Conservation (phyloP, 2,888 invertebrate genomes). For the Pedicia rivosa region DNA sequence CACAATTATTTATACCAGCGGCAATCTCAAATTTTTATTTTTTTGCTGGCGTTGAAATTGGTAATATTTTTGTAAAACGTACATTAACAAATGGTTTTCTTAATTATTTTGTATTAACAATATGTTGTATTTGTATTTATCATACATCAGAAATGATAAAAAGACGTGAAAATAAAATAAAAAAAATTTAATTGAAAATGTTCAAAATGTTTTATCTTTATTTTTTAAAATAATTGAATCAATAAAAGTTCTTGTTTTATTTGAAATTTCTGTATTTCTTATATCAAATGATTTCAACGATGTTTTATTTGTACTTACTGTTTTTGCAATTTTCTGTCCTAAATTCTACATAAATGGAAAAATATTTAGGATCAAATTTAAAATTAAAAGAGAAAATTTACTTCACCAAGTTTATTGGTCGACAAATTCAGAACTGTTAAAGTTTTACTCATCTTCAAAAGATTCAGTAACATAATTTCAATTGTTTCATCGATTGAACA, state of each 20-base stretch:
- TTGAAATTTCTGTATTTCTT: slow-evolving; percentile 23
- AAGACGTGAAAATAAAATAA: slow-evolving; percentile 6
- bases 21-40: slow-evolving; percentile 80
- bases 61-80: slow-evolving; percentile 48
- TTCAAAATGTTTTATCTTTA: slow-evolving; percentile 18
- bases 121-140: slow-evolving; percentile 28
- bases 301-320: slow-evolving; percentile 24
- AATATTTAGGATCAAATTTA: neutral
- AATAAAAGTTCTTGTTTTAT: neutral
- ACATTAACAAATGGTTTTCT: slow-evolving; percentile 27
- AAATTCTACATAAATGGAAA: slow-evolving; percentile 21
- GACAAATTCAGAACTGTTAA: slow-evolving; percentile 21
- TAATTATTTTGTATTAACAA: slow-evolving; percentile 23
- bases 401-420: slow-evolving; percentile 24
- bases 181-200: neutral
- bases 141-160: slow-evolving; percentile 24
- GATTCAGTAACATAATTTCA: slow-evolving; percentile 22
- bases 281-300: slow-evolving; percentile 21
- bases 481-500: slow-evolving; percentile 22
- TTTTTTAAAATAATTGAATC: slow-evolving; percentile 24
- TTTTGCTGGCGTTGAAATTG: slow-evolving; percentile 59
- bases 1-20: slow-evolving; percentile 62
- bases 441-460: slow-evolving; percentile 22
- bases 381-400: slow-evolving; percentile 11
- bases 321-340: slow-evolving; percentile 23